These are phyloP conservation scores for Brachionus manjavacas DNA, from an alignment of 1,140 invertebrate genomes.

Conservation along the genomic window DNA sequence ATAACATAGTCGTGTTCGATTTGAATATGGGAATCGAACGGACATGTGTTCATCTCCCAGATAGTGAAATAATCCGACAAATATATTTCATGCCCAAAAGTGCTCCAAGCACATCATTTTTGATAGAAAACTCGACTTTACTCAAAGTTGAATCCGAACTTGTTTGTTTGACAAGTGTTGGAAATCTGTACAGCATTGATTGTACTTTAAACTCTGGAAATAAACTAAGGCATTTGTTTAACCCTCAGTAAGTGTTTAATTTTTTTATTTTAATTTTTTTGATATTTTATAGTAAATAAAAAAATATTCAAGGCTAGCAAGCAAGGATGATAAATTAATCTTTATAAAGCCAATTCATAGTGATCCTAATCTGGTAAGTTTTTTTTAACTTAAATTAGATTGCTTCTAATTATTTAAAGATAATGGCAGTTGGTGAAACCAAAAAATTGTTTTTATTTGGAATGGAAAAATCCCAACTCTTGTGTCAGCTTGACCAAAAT, in stretches of 20 bases:
- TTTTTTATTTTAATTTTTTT: not conserved
- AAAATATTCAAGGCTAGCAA: not conserved
- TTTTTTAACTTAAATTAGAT: not conserved
- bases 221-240: not conserved
- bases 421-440: constrained; percentile 3
- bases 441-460: constrained; percentile 11
- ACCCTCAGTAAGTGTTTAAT: not conserved
- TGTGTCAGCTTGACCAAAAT: constrained; percentile 14
- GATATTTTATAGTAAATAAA: not conserved
- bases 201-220: not conserved
- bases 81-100: not conserved
- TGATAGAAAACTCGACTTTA: not conserved
- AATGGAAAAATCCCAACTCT: not conserved
- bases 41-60: not conserved
- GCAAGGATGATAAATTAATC: not conserved
- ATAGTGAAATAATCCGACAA: not conserved
- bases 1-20: constrained; percentile 3
- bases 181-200: not conserved
- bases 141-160: constrained; percentile 6
- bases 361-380: not conserved
- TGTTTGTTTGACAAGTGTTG: not conserved
- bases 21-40: not conserved
- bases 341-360: not conserved
- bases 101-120: not conserved
- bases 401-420: not conserved